These are phyloP conservation scores for Phoxinus dragarum DNA, from an alignment of 2,797 vertebrate genomes.

Conservation along the genomic window DNA sequence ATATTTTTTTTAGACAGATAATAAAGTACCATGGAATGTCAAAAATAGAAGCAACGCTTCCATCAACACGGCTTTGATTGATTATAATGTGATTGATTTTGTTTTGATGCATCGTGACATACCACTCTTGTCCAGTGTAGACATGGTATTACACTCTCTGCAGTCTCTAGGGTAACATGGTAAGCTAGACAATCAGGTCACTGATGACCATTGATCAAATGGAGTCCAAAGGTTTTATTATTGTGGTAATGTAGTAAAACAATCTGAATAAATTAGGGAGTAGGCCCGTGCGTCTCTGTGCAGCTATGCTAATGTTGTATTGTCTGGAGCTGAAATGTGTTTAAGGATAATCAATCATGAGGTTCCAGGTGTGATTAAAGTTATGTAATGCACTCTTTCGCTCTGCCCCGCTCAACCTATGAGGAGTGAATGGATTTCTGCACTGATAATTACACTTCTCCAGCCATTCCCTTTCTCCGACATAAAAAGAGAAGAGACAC, in stretches of 20 bases:
- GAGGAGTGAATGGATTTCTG: conserved; percentile 74
- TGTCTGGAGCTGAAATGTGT: conserved; percentile 63
- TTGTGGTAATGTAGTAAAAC: conserved; percentile 33
- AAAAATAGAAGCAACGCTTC: background rate
- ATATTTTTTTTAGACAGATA: background rate
- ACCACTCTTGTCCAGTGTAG: background rate
- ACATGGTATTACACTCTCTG: background rate
- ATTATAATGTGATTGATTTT: conserved; percentile 13
- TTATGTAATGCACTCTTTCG: conserved; percentile 77
- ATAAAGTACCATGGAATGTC: background rate
- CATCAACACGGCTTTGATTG: background rate
- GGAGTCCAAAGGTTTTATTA: conserved; percentile 14
- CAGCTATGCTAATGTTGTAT: conserved; percentile 53
- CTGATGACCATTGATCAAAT: conserved; percentile 24
- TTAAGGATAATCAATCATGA: conserved; percentile 75
- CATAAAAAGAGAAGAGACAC: conserved; percentile 53
- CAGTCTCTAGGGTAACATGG: background rate
- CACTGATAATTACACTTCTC: conserved; percentile 66
- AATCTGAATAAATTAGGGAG: conserved; percentile 35
- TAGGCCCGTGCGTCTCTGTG: conserved; percentile 4
- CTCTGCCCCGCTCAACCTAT: conserved; percentile 73
- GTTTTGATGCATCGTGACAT: background rate
- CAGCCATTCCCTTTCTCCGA: conserved; percentile 47
- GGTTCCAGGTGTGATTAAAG: conserved; percentile 71
- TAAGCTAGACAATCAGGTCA: background rate